Evolutionary conservation across 2,888 invertebrate species (phyloP).

Genomic region (Melinaea marsaeus): DNA sequence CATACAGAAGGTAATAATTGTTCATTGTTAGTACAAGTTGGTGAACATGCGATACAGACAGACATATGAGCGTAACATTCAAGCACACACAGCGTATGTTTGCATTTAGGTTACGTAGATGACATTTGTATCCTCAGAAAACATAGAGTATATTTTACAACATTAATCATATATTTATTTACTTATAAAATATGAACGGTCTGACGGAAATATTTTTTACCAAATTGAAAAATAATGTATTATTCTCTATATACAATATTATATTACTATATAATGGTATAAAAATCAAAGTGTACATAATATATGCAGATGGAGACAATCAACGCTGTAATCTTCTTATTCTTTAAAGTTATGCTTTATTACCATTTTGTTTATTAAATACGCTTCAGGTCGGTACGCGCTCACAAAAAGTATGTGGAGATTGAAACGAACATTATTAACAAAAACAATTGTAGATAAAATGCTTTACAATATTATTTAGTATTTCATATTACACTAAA

Average conservation of each 20-base stretch:
- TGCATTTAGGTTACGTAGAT: conserved; percentile 18
- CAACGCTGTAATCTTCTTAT: conserved; percentile 25
- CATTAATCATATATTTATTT: not conserved
- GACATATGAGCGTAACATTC: conserved; percentile 26
- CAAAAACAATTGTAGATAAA: too few relatives aligned
- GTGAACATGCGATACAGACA: conserved; percentile 16
- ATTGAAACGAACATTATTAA: not conserved
- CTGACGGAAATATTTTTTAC: too few relatives aligned
- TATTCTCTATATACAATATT: too few relatives aligned
- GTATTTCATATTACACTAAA: too few relatives aligned
- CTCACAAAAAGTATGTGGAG: not conserved
- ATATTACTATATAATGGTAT: too few relatives aligned
- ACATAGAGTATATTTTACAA: not conserved
- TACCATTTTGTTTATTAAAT: conserved; percentile 22
- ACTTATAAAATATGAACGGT: too few relatives aligned
- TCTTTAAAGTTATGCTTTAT: conserved; percentile 17
- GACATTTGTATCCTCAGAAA: conserved; percentile 15
- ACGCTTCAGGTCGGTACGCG: not conserved
- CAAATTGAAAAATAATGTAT: too few relatives aligned
- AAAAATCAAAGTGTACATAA: not conserved
- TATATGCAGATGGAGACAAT: conserved; percentile 8
- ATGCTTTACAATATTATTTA: too few relatives aligned
- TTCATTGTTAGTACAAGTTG: conserved; percentile 17
- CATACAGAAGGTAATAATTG: conserved; percentile 30
- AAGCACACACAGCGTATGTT: conserved; percentile 24